These are phyloP conservation scores for Epinephelus fuscoguttatus DNA, from an alignment of 2,113 vertebrate genomes.

Conservation along the genomic window DNA sequence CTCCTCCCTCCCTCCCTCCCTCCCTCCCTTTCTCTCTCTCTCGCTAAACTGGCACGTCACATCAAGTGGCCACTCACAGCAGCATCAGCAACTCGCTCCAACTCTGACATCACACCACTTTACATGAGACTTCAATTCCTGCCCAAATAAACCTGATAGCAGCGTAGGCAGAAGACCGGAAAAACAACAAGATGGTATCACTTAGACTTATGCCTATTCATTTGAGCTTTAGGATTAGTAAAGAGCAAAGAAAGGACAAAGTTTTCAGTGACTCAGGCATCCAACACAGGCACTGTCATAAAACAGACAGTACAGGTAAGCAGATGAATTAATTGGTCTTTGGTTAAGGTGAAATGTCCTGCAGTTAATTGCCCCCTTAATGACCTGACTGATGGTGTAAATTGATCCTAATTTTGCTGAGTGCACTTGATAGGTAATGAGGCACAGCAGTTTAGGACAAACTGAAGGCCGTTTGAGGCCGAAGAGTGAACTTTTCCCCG, in stretches of 20 bases:
- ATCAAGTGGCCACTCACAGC: conserved; percentile 64
- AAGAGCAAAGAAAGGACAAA: not conserved
- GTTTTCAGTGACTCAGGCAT: not conserved
- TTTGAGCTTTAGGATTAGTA: not conserved
- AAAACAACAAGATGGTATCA: conserved; percentile 18
- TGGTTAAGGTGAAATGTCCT: conserved; percentile 28
- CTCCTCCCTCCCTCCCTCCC: conserved; percentile 41
- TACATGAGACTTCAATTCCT: conserved; percentile 55
- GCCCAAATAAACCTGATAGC: conserved; percentile 53
- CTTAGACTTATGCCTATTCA: not conserved
- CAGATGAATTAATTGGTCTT: conserved; percentile 13
- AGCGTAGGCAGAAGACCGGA: conserved; percentile 2
- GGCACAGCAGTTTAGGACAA: conserved; percentile 6
- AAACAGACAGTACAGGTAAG: conserved; percentile 8
- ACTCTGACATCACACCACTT: conserved; percentile 67
- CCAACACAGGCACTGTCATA: not conserved
- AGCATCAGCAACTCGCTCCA: conserved; percentile 41
- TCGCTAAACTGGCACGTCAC: conserved; percentile 53
- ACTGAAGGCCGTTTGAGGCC: conserved; percentile 14
- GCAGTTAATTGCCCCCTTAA: conserved; percentile 34
- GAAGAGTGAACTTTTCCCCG: conserved; percentile 12
- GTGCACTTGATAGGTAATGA: conserved; percentile 33
- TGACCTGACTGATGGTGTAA: conserved; percentile 27
- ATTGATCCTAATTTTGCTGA: conserved; percentile 28
- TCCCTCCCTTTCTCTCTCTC: conserved; percentile 20